phyloP scores from a whole-genome alignment of 2,888 invertebrate genomes.

The Alitta virens region DNA sequence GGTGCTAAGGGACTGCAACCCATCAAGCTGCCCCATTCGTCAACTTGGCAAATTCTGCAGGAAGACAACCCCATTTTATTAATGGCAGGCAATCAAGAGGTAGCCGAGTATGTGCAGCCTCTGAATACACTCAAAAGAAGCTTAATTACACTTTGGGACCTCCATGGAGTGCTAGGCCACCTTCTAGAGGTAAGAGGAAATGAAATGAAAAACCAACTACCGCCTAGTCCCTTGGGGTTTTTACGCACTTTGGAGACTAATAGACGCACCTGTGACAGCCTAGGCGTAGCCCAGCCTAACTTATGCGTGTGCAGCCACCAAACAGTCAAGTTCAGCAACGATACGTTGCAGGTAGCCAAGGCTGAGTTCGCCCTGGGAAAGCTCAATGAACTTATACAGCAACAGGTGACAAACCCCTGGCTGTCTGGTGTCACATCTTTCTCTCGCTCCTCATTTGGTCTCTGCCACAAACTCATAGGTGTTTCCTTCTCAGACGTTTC shows the following conservation, averaged over 20 bases:
- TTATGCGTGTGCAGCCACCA: neutral
- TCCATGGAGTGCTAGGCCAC: neutral
- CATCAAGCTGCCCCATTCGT: neutral
- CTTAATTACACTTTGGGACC: neutral
- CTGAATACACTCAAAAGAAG: neutral
- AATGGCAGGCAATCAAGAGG: neutral
- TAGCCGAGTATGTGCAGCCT: neutral
- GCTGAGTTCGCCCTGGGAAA: neutral
- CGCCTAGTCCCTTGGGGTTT: neutral
- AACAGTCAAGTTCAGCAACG: neutral
- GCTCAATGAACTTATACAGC: neutral
- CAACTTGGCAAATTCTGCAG: neutral
- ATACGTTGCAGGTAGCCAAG: neutral
- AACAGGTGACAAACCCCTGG: neutral
- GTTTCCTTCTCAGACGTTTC: neutral
- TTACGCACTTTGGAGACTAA: neutral
- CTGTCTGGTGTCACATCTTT: neutral
- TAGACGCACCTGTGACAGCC: neutral
- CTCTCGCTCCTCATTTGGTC: neutral
- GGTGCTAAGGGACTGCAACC: neutral
- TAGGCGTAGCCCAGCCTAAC: neutral
- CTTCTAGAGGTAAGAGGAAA: neutral
- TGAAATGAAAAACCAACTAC: too few relatives aligned
- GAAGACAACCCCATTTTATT: neutral
- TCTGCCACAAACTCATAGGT: neutral